A percentile compares a stretch with the other conserved stretches of the same genome.
Conservation (phyloP, 2,113 vertebrate species). For the Excalfactoria chinensis region DNA sequence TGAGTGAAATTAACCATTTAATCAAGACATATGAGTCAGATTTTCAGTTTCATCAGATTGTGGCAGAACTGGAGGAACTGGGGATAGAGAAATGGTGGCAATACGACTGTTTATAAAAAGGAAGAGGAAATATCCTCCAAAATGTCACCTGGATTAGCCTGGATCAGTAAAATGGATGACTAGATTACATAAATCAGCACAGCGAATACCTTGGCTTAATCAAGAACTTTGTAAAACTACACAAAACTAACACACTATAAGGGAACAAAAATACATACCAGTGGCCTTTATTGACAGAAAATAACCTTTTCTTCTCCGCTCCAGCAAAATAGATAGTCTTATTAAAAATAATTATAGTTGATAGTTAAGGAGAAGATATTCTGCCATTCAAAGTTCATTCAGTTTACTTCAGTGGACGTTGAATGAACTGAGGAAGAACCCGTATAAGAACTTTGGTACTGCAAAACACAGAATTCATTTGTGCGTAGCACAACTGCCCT, state of each 20-base stretch:
- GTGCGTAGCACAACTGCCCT: background rate
- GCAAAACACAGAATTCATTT: background rate
- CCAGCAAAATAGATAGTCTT: background rate
- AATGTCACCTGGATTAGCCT: constrained; percentile 14
- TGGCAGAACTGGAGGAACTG: background rate
- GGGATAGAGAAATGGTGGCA: background rate
- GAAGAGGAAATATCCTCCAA: background rate
- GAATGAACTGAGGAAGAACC: background rate
- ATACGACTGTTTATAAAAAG: background rate
- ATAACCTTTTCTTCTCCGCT: background rate
- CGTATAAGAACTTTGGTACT: background rate
- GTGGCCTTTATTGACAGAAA: background rate
- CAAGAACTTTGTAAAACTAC: background rate
- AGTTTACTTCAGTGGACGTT: background rate
- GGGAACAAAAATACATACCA: background rate
- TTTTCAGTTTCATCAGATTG: background rate
- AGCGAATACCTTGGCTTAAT: background rate
- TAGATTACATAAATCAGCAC: background rate
- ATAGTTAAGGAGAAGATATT: constrained; percentile 8
- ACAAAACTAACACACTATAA: background rate
- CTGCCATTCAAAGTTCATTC: background rate
- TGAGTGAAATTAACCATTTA: constrained; percentile 19
- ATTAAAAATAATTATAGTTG: background rate
- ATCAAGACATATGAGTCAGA: background rate
- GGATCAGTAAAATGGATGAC: background rate